Conservation (phyloP, 2,797 vertebrate species). For the Acipenser ruthenus region DNA sequence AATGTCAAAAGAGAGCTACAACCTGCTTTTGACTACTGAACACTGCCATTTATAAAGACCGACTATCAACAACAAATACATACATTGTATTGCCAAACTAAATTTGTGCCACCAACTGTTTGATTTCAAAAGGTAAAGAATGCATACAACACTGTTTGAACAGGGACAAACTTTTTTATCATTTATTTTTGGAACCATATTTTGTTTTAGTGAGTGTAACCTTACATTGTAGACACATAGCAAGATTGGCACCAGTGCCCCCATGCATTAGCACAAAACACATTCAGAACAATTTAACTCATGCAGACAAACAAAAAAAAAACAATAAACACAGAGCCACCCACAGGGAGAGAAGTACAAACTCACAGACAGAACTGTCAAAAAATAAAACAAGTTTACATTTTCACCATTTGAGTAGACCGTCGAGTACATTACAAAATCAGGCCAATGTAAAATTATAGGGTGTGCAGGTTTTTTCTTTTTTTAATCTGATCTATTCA, state of each 20-base stretch:
- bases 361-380: constrained; percentile 50
- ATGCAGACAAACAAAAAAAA: constrained; percentile 67
- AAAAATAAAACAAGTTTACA: constrained; percentile 57
- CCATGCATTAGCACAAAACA: constrained; percentile 73
- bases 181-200: neutral
- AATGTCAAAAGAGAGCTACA: constrained; percentile 6
- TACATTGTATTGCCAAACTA: constrained; percentile 19
- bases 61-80: neutral
- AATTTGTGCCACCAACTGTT: constrained; percentile 30
- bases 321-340: constrained; percentile 18
- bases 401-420: constrained; percentile 37
- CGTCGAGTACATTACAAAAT: constrained; percentile 56
- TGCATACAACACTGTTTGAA: constrained; percentile 32
- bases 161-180: constrained; percentile 31
- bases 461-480: no score
- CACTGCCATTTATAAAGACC: constrained; percentile 1
- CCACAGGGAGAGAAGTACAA: constrained; percentile 68
- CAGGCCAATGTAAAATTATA: constrained; percentile 63
- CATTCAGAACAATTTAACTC: constrained; percentile 64
- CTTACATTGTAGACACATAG: neutral
- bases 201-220: neutral
- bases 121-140: constrained; percentile 39
- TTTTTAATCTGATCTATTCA: no score
- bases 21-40: constrained; percentile 14
- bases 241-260: constrained; percentile 46